Evolutionary conservation across 2,113 vertebrate species (phyloP).

Genomic region (Cygnus buccinator): DNA sequence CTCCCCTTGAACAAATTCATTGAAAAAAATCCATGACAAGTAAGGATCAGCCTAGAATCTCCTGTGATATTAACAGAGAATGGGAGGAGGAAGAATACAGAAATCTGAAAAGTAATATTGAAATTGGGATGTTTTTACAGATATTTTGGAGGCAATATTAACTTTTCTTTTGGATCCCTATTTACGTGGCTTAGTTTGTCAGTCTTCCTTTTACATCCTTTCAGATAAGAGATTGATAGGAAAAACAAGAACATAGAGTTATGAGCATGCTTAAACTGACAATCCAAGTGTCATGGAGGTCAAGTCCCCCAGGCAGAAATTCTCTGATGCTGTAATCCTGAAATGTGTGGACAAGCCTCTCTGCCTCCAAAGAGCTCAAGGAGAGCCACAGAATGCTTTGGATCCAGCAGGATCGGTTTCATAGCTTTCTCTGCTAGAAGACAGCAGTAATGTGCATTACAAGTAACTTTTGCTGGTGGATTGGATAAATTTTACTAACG

Average conservation of each 20-base stretch:
- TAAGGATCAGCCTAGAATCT: not conserved
- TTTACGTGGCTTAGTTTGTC: not conserved
- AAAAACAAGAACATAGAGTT: not conserved
- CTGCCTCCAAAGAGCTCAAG: not conserved
- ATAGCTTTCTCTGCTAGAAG: not conserved
- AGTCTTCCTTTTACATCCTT: not conserved
- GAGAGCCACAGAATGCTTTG: not conserved
- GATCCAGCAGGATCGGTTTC: not conserved
- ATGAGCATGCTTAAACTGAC: not conserved
- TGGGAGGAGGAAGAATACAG: not conserved
- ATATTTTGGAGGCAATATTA: not conserved
- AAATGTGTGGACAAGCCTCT: not conserved
- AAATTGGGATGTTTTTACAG: not conserved
- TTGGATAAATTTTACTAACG: not conserved
- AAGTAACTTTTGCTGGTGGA: not conserved
- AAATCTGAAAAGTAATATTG: not conserved
- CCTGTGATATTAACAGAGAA: not conserved
- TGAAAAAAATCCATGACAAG: not conserved
- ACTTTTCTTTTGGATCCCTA: not conserved
- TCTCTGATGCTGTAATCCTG: not conserved
- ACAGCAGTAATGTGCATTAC: not conserved
- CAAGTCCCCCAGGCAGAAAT: not conserved
- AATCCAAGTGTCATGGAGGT: not conserved
- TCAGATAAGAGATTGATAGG: not conserved
- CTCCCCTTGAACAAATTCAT: not conserved